These are phyloP conservation scores for Drosophila yooni DNA, from an alignment of 2,888 invertebrate genomes.

Conservation along the genomic window DNA sequence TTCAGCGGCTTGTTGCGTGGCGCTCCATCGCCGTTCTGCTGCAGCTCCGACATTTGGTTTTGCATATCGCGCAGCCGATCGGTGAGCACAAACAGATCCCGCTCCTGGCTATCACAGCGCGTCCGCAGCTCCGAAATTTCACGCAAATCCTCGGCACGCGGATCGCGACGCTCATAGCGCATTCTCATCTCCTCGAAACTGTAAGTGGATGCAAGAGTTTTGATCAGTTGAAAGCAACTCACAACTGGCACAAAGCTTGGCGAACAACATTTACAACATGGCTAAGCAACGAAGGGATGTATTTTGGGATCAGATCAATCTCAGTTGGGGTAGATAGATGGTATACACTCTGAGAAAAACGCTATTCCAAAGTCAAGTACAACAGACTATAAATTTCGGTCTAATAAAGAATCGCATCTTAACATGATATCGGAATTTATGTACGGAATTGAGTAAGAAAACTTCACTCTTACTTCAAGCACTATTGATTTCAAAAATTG, in stretches of 20 bases:
- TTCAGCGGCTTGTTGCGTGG: conserved; percentile 66
- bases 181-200: conserved; percentile 87
- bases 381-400: background rate
- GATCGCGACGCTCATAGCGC: conserved; percentile 87
- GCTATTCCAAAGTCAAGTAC: background rate
- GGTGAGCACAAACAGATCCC: conserved; percentile 86
- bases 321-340: background rate
- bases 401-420: background rate
- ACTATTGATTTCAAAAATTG: background rate
- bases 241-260: conserved; percentile 4
- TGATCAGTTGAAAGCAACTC: background rate
- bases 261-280: conserved; percentile 58
- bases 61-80: conserved; percentile 87
- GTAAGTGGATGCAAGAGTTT: background rate
- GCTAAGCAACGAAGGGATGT: conserved; percentile 51
- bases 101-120: conserved; percentile 87
- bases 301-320: conserved; percentile 5
- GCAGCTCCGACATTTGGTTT: conserved; percentile 84
- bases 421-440: background rate
- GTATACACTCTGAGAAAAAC: background rate
- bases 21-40: conserved; percentile 60
- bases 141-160: conserved; percentile 86
- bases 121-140: conserved; percentile 86
- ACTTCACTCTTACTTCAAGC: background rate
- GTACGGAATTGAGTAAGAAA: background rate